These are phyloP conservation scores for Sebastes oblongus DNA, from an alignment of 2,797 vertebrate genomes.

Conservation along the genomic window DNA sequence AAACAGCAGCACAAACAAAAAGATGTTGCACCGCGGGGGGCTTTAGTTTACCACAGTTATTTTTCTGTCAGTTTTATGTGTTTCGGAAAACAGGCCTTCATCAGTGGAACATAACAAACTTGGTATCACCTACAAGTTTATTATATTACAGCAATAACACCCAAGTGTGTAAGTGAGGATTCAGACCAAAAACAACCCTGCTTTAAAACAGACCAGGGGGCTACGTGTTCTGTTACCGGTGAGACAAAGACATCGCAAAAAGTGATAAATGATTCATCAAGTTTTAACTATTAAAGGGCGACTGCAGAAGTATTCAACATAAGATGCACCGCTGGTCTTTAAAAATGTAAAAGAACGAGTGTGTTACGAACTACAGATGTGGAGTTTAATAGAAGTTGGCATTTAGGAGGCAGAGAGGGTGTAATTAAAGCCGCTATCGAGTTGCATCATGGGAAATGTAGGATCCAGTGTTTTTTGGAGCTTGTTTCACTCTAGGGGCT, in stretches of 20 bases:
- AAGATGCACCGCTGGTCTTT: neutral
- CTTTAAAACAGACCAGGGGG: neutral
- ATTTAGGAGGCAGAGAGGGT: neutral
- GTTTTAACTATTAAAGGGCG: neutral
- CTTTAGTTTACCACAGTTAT: conserved; percentile 15
- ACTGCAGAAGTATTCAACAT: neutral
- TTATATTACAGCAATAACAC: neutral
- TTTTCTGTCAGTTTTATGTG: conserved; percentile 4
- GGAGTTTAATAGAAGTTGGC: neutral
- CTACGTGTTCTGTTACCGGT: neutral
- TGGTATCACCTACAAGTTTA: neutral
- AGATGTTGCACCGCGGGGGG: conserved; percentile 9
- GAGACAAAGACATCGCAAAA: neutral
- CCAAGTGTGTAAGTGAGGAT: neutral
- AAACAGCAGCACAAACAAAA: conserved; percentile 27
- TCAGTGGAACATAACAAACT: conserved; percentile 6
- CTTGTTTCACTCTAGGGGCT: neutral
- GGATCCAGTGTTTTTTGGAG: neutral
- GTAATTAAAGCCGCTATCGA: neutral
- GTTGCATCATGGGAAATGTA: neutral
- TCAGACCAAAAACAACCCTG: neutral
- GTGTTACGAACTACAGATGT: neutral
- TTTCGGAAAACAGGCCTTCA: neutral
- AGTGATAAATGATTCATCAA: neutral
- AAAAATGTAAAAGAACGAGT: neutral